A percentile compares a stretch with the other conserved stretches of the same genome.
These are phyloP conservation scores for Neoniphon sammara DNA, from an alignment of 2,797 vertebrate species.

Conservation along the genomic window DNA sequence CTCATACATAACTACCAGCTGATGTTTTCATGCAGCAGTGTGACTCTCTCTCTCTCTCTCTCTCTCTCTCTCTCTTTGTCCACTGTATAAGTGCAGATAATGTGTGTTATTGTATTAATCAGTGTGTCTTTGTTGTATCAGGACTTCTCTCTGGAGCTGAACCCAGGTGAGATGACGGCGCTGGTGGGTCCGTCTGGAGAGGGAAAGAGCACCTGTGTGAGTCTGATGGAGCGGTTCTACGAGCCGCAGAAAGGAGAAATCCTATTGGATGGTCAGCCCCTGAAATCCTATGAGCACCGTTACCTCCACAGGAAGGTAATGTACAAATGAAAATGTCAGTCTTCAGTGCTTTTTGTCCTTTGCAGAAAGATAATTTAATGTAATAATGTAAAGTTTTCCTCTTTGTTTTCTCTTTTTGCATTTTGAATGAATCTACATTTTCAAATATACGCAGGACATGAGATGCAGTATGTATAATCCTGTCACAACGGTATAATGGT, in stretches of 20 bases:
- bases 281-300: slow-evolving; percentile 70
- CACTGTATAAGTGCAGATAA: neutral
- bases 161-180: slow-evolving; percentile 84
- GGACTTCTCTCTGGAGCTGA: slow-evolving; percentile 86
- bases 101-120: neutral
- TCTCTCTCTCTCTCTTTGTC: too few relatives aligned
- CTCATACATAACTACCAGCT: too few relatives aligned
- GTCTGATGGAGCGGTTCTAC: slow-evolving; percentile 87
- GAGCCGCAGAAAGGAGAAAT: slow-evolving; percentile 82
- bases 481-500: too few relatives aligned
- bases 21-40: too few relatives aligned
- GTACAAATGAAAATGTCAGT: neutral
- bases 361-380: too few relatives aligned
- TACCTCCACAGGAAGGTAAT: slow-evolving; percentile 79
- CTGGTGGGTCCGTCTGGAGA: slow-evolving; percentile 87
- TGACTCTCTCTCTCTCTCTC: too few relatives aligned
- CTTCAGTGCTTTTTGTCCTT: neutral
- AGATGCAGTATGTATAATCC: too few relatives aligned
- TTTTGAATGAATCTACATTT: neutral
- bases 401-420: neutral
- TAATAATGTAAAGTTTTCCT: too few relatives aligned
- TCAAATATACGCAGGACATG: too few relatives aligned
- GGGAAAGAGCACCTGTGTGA: slow-evolving; percentile 89
- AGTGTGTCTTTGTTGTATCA: slow-evolving; percentile 36
- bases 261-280: slow-evolving; percentile 76